Evolutionary conservation across 2,113 vertebrate species (phyloP).

Genomic region (Gambusia affinis): DNA sequence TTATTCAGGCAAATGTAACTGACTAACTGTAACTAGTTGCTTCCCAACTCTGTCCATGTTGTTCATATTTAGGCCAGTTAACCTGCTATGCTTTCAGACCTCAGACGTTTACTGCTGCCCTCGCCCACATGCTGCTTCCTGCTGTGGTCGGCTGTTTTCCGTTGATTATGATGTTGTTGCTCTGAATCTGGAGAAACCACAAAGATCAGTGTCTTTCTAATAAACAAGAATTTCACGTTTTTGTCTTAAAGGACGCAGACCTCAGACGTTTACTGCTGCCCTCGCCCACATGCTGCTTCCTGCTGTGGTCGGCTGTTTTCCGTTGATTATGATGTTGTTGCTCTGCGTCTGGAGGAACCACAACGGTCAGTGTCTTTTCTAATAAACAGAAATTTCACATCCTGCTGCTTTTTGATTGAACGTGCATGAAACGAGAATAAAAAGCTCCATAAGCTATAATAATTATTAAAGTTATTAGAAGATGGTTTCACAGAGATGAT

Average conservation of each 20-base stretch:
- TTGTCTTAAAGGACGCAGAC: neutral
- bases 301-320: slow-evolving; percentile 11
- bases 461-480: too few relatives aligned
- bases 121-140: slow-evolving; percentile 4
- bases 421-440: too few relatives aligned
- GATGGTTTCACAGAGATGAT: too few relatives aligned
- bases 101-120: fast-evolving
- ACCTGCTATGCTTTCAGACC: neutral
- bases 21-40: too few relatives aligned
- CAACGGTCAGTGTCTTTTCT: slow-evolving; percentile 27
- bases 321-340: slow-evolving; percentile 8
- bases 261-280: fast-evolving
- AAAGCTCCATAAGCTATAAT: too few relatives aligned
- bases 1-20: too few relatives aligned
- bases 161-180: slow-evolving; percentile 8
- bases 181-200: slow-evolving; percentile 13
- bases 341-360: slow-evolving; percentile 11
- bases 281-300: slow-evolving; percentile 3
- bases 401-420: too few relatives aligned
- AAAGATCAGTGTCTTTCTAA: slow-evolving; percentile 24
- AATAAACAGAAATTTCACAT: neutral
- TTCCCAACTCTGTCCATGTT: too few relatives aligned
- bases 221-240: neutral
- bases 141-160: slow-evolving; percentile 7
- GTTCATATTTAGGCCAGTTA: slow-evolving; percentile 15